Conservation (phyloP, 2,888 invertebrate genomes). For the Clanis bilineata region DNA sequence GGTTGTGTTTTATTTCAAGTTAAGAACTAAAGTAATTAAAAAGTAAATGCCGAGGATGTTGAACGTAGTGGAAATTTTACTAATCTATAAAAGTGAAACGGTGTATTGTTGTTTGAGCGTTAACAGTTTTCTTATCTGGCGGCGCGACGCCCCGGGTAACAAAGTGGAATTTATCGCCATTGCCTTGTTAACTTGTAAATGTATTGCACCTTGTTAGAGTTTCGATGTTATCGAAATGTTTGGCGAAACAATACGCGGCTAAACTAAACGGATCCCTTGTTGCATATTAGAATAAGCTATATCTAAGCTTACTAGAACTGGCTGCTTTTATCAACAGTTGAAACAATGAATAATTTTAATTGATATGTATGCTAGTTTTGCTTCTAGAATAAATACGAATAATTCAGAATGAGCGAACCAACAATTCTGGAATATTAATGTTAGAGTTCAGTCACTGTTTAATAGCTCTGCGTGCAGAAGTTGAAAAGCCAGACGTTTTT, state of each 20-base stretch:
- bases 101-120: conserved; percentile 23
- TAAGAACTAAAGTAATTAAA: neutral
- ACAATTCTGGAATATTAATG: neutral
- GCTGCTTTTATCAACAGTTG: neutral
- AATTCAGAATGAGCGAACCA: neutral
- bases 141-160: conserved; percentile 33
- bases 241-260: conserved; percentile 6
- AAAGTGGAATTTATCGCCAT: conserved; percentile 55
- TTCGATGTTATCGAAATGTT: conserved; percentile 40
- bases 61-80: conserved; percentile 12
- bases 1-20: neutral
- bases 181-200: conserved; percentile 67
- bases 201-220: conserved; percentile 59
- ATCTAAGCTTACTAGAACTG: neutral
- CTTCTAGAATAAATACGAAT: neutral
- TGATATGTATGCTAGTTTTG: neutral
- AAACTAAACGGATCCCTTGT: neutral
- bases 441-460: neutral
- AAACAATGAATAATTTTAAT: neutral
- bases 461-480: neutral
- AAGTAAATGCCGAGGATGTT: neutral
- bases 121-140: conserved; percentile 43
- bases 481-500: neutral
- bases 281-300: neutral
- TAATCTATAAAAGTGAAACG: conserved; percentile 18